phyloP scores from a whole-genome alignment of 2,113 vertebrate species.

The Apus apus region DNA sequence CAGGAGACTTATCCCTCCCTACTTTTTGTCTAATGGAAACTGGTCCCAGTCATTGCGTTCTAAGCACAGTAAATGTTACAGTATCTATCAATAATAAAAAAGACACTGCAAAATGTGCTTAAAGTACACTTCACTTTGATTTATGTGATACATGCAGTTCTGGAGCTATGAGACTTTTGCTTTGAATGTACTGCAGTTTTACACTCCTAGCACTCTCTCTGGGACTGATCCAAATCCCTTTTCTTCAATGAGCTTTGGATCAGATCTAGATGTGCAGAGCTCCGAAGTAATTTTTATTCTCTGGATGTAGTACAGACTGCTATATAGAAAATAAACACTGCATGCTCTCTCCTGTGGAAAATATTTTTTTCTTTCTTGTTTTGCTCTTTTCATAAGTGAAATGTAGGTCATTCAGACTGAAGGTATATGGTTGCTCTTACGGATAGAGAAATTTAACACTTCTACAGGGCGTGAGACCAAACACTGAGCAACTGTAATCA shows the following conservation, averaged over 20 bases:
- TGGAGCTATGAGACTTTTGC: slow-evolving; percentile 38
- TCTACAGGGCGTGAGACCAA: slow-evolving; percentile 57
- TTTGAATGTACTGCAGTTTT: slow-evolving; percentile 46
- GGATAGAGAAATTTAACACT: slow-evolving; percentile 56
- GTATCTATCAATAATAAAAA: background rate
- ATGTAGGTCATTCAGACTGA: slow-evolving; percentile 49
- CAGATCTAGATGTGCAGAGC: slow-evolving; percentile 10
- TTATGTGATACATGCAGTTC: slow-evolving; percentile 12
- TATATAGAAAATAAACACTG: slow-evolving; percentile 44
- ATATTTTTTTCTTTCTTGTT: slow-evolving; percentile 54
- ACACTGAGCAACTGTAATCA: slow-evolving; percentile 62
- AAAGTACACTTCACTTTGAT: slow-evolving; percentile 48
- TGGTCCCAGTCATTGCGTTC: background rate
- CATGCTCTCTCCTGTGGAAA: slow-evolving; percentile 26
- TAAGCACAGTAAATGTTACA: background rate
- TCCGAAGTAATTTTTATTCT: slow-evolving; percentile 37
- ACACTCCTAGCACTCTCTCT: slow-evolving; percentile 60
- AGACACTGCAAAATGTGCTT: background rate
- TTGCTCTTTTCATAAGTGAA: slow-evolving; percentile 41
- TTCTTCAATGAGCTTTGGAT: slow-evolving; percentile 46
- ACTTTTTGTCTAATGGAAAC: background rate
- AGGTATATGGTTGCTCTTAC: slow-evolving; percentile 29
- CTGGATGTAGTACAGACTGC: slow-evolving; percentile 33
- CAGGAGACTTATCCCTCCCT: background rate
- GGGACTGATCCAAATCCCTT: slow-evolving; percentile 51